phyloP scores from a whole-genome alignment of 2,797 vertebrate species.

The Coregonus sp. region DNA sequence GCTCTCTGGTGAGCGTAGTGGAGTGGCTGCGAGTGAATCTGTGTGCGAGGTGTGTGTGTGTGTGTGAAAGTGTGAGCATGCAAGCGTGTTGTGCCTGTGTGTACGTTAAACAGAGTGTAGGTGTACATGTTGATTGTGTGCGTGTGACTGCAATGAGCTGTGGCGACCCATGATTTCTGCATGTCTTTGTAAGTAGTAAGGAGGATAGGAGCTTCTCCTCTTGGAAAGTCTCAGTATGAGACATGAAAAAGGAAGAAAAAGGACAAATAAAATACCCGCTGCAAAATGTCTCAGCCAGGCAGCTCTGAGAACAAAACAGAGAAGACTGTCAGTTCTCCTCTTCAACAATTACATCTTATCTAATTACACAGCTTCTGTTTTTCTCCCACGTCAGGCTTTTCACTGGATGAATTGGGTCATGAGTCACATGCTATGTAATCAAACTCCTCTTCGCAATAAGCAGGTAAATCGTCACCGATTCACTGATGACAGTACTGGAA shows the following conservation, averaged over 20 bases:
- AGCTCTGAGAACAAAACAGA: neutral
- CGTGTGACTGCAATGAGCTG: neutral
- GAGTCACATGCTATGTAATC: neutral
- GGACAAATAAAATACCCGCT: neutral
- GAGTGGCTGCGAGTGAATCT: neutral
- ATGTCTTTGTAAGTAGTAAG: neutral
- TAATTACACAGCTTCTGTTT: neutral
- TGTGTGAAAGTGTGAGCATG: neutral
- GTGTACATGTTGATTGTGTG: neutral
- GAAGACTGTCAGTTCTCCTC: neutral
- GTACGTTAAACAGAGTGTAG: neutral
- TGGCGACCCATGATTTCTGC: conserved; percentile 4
- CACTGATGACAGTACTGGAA: neutral
- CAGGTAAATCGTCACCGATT: neutral
- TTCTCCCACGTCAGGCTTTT: neutral
- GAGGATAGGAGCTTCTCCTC: conserved; percentile 44
- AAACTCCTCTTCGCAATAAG: neutral
- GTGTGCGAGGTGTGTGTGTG: neutral
- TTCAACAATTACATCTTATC: neutral
- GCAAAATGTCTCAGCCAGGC: neutral
- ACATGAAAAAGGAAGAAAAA: conserved; percentile 1
- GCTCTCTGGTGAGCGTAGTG: too few species aligned
- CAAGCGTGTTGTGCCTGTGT: conserved; percentile 2
- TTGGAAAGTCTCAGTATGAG: conserved; percentile 41
- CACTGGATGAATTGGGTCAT: neutral